These are phyloP conservation scores for Drepanosiphum platanoidis DNA, from an alignment of 2,888 invertebrate genomes.

Conservation along the genomic window DNA sequence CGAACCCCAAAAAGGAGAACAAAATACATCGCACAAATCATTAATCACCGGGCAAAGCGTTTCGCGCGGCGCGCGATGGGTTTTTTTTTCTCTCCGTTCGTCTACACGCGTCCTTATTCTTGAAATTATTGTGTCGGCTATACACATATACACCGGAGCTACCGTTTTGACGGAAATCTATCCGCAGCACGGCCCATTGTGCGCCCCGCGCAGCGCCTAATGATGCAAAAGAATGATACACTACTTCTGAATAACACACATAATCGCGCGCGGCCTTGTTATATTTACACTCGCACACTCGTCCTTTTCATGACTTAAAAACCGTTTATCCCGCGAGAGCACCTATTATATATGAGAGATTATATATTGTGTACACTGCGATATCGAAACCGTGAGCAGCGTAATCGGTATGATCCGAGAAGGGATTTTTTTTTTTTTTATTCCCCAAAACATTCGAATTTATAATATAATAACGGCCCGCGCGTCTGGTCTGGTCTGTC, in stretches of 20 bases:
- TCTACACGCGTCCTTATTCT: slow-evolving; percentile 10
- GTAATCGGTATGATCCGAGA: background rate
- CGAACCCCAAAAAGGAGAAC: slow-evolving; percentile 51
- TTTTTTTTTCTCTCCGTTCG: slow-evolving; percentile 6
- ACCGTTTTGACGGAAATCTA: slow-evolving; percentile 58
- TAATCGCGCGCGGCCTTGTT: slow-evolving; percentile 48
- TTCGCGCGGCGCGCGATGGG: slow-evolving; percentile 39
- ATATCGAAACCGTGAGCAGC: background rate
- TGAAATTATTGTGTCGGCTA: background rate
- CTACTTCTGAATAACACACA: slow-evolving; percentile 45
- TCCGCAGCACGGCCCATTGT: slow-evolving; percentile 34
- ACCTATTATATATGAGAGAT: background rate
- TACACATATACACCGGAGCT: background rate
- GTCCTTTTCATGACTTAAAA: slow-evolving; percentile 49
- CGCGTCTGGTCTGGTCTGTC: too few relatives aligned
- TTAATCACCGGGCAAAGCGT: slow-evolving; percentile 53
- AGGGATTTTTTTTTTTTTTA: slow-evolving; percentile 30
- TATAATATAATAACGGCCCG: too few relatives aligned
- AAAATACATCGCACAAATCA: slow-evolving; percentile 45
- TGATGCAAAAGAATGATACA: slow-evolving; percentile 58
- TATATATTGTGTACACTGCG: background rate
- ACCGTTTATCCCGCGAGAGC: slow-evolving; percentile 53
- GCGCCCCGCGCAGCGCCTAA: slow-evolving; percentile 52
- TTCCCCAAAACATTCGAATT: background rate
- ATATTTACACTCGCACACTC: background rate